These are phyloP conservation scores for Eubucco bourcierii DNA, from an alignment of 2,113 vertebrate species.

Conservation along the genomic window DNA sequence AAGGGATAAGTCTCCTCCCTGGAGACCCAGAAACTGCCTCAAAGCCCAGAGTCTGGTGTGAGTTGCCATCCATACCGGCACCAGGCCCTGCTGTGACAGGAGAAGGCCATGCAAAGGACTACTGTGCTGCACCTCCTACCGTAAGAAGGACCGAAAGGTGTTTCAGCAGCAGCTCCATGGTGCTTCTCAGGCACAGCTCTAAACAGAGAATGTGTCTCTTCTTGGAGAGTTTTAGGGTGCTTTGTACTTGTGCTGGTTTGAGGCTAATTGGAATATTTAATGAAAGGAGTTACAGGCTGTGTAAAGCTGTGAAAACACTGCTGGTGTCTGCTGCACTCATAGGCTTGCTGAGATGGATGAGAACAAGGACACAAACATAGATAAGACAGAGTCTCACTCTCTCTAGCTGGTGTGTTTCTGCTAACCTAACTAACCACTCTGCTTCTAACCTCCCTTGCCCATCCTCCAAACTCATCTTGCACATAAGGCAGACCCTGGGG, in stretches of 20 bases:
- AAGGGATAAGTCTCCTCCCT: not conserved
- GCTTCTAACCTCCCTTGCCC: too few relatives aligned
- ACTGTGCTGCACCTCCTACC: not conserved
- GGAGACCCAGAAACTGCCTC: not conserved
- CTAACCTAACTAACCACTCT: too few relatives aligned
- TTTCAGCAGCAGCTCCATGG: not conserved
- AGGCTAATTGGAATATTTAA: too few relatives aligned
- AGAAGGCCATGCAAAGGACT: not conserved
- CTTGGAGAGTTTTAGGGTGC: not conserved
- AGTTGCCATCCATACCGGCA: rapidly evolving
- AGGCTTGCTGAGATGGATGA: too few relatives aligned
- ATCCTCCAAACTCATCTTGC: too few relatives aligned
- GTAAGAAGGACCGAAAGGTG: not conserved
- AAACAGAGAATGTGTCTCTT: not conserved
- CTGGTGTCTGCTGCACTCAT: too few relatives aligned
- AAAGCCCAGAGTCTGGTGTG: not conserved
- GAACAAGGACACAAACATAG: too few relatives aligned
- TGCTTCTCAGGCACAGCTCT: not conserved
- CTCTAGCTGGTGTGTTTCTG: too few relatives aligned
- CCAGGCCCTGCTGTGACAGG: not conserved
- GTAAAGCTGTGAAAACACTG: too few relatives aligned
- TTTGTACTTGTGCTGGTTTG: not conserved
- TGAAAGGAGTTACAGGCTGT: too few relatives aligned
- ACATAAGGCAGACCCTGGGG: too few relatives aligned
- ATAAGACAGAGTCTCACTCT: too few relatives aligned